Percentiles rank a stretch among this genome's conserved stretches.
These are phyloP conservation scores for Eulithis prunata DNA, from an alignment of 2,888 invertebrate genomes.

Conservation along the genomic window DNA sequence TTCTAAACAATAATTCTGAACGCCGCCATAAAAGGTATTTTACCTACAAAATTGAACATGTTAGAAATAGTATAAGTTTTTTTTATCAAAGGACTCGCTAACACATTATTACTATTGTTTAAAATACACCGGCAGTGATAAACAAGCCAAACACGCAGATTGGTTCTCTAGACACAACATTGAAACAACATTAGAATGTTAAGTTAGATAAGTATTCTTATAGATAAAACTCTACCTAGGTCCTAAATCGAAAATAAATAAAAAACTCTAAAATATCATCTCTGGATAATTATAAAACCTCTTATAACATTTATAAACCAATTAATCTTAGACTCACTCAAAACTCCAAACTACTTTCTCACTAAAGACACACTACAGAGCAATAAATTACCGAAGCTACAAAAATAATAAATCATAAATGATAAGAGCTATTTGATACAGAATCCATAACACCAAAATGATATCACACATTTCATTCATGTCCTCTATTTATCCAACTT, in stretches of 20 bases:
- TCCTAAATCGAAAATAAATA: conserved; percentile 37
- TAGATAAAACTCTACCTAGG: conserved; percentile 23
- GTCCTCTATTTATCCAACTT: conserved; percentile 68
- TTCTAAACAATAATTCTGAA: conserved; percentile 75
- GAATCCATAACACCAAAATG: conserved; percentile 77
- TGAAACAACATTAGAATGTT: conserved; percentile 43
- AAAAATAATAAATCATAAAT: conserved; percentile 75
- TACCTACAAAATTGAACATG: conserved; percentile 83
- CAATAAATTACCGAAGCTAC: conserved; percentile 69
- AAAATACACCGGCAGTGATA: conserved; percentile 80
- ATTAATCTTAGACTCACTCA: conserved; percentile 74
- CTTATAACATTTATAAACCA: conserved; percentile 66
- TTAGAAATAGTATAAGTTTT: conserved; percentile 79
- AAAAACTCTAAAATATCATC: conserved; percentile 44
- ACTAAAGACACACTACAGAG: conserved; percentile 53
- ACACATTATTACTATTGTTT: conserved; percentile 64
- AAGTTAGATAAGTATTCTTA: conserved; percentile 32
- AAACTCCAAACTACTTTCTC: conserved; percentile 56
- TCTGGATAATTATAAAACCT: conserved; percentile 58
- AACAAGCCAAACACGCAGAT: conserved; percentile 70
- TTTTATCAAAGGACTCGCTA: conserved; percentile 80
- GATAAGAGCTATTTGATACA: conserved; percentile 75
- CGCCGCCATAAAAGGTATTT: conserved; percentile 65
- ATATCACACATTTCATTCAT: conserved; percentile 65
- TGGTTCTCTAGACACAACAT: conserved; percentile 48